Evolutionary conservation across 2,113 vertebrate genomes (phyloP).

Genomic region (Cebidichthys violaceus): DNA sequence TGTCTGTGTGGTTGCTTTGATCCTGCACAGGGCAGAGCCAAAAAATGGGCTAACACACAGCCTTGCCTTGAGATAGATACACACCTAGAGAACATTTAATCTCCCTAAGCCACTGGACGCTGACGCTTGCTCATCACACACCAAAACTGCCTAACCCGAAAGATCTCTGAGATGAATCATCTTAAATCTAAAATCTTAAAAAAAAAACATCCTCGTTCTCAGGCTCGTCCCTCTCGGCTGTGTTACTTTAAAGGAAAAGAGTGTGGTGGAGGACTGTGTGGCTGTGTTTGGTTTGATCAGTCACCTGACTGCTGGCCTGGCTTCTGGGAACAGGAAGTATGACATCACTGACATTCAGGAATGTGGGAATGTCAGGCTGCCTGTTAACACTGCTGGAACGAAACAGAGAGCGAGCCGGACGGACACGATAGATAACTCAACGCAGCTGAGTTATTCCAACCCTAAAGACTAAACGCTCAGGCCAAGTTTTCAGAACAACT

Average conservation of each 20-base stretch:
- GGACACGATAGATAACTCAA: conserved; percentile 38
- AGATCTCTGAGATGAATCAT: conserved; percentile 46
- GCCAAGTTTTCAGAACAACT: not conserved
- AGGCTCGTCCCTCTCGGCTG: conserved; percentile 28
- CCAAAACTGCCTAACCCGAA: conserved; percentile 29
- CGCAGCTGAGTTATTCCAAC: conserved; percentile 27
- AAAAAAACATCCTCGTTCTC: conserved; percentile 46
- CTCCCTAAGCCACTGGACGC: conserved; percentile 61
- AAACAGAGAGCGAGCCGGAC: conserved; percentile 38
- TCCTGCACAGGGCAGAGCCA: conserved; percentile 51
- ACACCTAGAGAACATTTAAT: conserved; percentile 70
- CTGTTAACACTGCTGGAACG: conserved; percentile 59
- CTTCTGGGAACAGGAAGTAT: conserved; percentile 80
- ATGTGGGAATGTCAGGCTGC: conserved; percentile 78
- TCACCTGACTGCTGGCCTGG: conserved; percentile 73
- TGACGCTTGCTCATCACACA: conserved; percentile 62
- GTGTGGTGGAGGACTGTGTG: conserved; percentile 28
- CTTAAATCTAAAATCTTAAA: conserved; percentile 55
- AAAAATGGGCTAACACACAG: conserved; percentile 68
- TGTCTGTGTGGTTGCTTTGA: conserved; percentile 47
- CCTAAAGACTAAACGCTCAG: not conserved
- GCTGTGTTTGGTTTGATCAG: conserved; percentile 55
- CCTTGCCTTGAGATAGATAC: conserved; percentile 45
- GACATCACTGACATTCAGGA: conserved; percentile 83
- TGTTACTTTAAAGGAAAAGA: not conserved